Base-by-base conservation (phyloP, 2,797 vertebrate species). In the Orestias chungarensis region DNA sequence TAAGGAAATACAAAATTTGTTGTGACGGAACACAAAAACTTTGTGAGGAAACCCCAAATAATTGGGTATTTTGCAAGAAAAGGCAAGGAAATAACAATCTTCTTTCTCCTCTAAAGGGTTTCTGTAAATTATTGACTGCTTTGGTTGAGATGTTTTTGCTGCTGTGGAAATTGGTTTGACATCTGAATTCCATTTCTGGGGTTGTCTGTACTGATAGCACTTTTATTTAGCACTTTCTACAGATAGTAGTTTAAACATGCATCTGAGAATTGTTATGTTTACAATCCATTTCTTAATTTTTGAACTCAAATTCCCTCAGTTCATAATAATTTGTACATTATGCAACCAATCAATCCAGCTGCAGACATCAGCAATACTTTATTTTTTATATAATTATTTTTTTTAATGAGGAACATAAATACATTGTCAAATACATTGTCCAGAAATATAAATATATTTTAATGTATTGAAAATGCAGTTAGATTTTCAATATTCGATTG, bases 101-200 rank as follows among this genome's bases (percentile, higher is more conserved):
- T n/a, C n/a, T n/a, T n/a, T n/a, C n/a, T n/a, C n/a, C n/a, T n/a
- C n/a, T n/a, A n/a, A n/a, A n/a, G n/a, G n/a, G n/a, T n/a, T n/a
- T n/a, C n/a, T n/a, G n/a, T n/a, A n/a, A n/a, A 20, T 44, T 73
- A 62, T 74, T 68, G 62, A 57, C 71, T 55, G 27, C 55, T 68
- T 64, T 73, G 50, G 18, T 75, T 65, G 54, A 59, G 52, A 85
- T 62, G 67, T 11, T 47, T n/a, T 67, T 64, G 52, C 71, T 64
- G 70, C 11, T 49, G 68, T 64, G 40, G 59, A 82, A 35, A 55
- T 73, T 82, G 54, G 79, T 33, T 66, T 44, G 7, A 8, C 15
- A 10, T 65, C 31, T 2, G 18, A 31, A 18, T 18, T 55, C 27
- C 12, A 9, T 55, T 55, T 31, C 27, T 31, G 27, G 27, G 15